Base-by-base conservation (phyloP, 2,113 vertebrate genomes). In the Amphilophus citrinellus region DNA sequence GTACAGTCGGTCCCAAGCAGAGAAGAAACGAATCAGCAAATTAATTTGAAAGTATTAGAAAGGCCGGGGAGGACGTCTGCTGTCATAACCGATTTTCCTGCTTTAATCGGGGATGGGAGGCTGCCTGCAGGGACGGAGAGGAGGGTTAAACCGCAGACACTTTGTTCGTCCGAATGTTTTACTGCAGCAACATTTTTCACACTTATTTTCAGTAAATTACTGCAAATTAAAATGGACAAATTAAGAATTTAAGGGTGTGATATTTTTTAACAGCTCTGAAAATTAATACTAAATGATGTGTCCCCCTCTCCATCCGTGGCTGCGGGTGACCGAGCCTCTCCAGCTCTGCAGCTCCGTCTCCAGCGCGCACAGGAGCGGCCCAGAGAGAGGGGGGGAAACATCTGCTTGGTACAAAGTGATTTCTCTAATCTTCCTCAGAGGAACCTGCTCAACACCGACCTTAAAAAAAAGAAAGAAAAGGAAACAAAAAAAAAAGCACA, bases 31-130 rank as follows among this genome's bases (percentile, higher is more conserved):
- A 85, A 92, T 83, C 89, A 90, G 91, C 86, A 89, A 94, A 94
- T 95, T 86, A 91, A 94, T 91, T 82, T 91, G 66, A 81, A 94
- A 90, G 92, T 91, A 91, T 91, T 44, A 90, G 84, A 89, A 88
- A 89, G 90, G 89, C 92, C 89, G 86, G 82, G 90, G 91, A 91
- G 92, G 94, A 93, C 91, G 92, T 88, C 92, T 80, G 92, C 94
- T 94, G 95, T 95, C 95, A 94, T 83, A 94, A 94, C 84, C 91
- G 37, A 93, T 95, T 96, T 93, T 79, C 78, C 80, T 58, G 87
- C 88, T 89, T 89, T 89, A 90, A 91, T 90, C 89, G 80, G n/a
- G 87, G 90, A 84, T 57, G 87, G 63, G 81, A 86, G 90, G 90
- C 82, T 57, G 88, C 88, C 78, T 71, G 92, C 90, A 39, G 89